A percentile compares a stretch with the other conserved stretches of the same genome.
Evolutionary conservation across 2,797 vertebrate species (phyloP).

Genomic region (Lates japonicus): DNA sequence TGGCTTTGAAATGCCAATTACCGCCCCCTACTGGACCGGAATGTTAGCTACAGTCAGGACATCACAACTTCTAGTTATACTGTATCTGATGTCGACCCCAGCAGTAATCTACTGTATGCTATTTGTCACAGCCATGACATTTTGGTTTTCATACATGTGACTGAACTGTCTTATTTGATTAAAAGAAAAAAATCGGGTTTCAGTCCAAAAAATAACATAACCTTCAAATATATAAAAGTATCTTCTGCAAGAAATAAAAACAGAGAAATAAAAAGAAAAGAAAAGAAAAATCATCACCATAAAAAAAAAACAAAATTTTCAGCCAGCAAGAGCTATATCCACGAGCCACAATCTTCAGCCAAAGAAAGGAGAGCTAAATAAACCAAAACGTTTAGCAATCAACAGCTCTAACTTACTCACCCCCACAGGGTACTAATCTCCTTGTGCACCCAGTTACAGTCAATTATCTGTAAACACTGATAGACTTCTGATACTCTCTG

Average conservation of each 20-base stretch:
- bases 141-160: not conserved
- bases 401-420: not conserved
- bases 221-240: not conserved
- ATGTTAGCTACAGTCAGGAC: not conserved
- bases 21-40: slow-evolving; percentile 45
- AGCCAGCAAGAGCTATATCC: not conserved
- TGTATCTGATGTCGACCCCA: not conserved
- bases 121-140: not conserved
- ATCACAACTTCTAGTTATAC: not conserved
- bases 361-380: not conserved
- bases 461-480: not conserved
- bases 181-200: not conserved
- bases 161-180: not conserved
- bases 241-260: not conserved
- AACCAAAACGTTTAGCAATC: too few relatives aligned
- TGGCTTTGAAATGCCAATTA: not conserved
- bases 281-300: not conserved
- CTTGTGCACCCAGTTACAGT: not conserved
- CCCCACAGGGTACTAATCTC: not conserved
- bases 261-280: not conserved
- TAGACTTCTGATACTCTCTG: not conserved
- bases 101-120: not conserved
- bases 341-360: not conserved
- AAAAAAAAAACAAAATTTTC: not conserved
- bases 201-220: not conserved